A percentile compares a stretch with the other conserved stretches of the same genome.
Evolutionary conservation across 1,140 invertebrate genomes (phyloP).

Genomic region (Danaus plexippus): DNA sequence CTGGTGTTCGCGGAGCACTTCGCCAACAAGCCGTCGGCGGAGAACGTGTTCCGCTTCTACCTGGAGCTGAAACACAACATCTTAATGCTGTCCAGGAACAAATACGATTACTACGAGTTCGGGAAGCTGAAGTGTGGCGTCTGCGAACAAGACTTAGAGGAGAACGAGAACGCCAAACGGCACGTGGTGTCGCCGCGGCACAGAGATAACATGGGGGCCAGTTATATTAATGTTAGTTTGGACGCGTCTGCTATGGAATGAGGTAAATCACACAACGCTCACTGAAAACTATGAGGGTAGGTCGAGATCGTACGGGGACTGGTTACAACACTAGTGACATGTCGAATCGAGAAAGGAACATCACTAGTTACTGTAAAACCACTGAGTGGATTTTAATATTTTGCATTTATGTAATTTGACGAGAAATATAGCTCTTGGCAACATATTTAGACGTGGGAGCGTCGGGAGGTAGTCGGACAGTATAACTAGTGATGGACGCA

Average conservation of each 20-base stretch:
- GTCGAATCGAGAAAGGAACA: too few relatives aligned
- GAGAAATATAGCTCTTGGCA: too few relatives aligned
- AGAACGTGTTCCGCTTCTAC: conserved; percentile 59
- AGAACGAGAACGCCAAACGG: conserved; percentile 54
- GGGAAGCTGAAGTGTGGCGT: conserved; percentile 55
- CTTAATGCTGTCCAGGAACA: conserved; percentile 55
- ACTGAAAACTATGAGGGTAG: too few relatives aligned
- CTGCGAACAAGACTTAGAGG: conserved; percentile 45
- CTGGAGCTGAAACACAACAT: conserved; percentile 63
- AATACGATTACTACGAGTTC: conserved; percentile 57
- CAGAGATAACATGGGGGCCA: conserved; percentile 62
- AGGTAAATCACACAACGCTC: conserved; percentile 26
- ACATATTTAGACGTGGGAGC: too few relatives aligned
- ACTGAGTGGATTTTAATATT: too few relatives aligned
- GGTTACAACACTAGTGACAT: too few relatives aligned
- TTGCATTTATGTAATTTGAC: too few relatives aligned
- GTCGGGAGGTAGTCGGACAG: too few relatives aligned
- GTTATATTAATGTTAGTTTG: conserved; percentile 49
- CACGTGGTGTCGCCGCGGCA: conserved; percentile 53
- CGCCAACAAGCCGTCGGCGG: conserved; percentile 33
- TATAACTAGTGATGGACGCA: too few relatives aligned
- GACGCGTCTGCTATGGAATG: conserved; percentile 48
- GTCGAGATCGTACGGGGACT: too few relatives aligned
- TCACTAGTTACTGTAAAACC: too few relatives aligned
- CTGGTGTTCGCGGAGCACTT: conserved; percentile 57